These are phyloP conservation scores for Phacellophora camtschatica DNA, from an alignment of 30 jellyfish, hydroid and myxozoan species.

Conservation along the genomic window DNA sequence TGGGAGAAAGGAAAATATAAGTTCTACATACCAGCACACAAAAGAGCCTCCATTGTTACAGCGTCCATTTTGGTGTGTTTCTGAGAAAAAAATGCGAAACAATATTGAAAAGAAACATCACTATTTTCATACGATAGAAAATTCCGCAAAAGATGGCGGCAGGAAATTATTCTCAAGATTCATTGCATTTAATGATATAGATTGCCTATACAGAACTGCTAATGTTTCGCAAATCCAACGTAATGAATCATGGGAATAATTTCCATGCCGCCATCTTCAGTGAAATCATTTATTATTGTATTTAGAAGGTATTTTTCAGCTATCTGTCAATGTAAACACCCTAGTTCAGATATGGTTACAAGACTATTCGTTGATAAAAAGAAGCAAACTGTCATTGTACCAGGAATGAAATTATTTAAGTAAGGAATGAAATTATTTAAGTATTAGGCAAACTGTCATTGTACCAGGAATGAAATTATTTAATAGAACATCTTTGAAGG, in stretches of 20 bases:
- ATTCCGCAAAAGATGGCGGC: background rate
- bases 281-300: background rate
- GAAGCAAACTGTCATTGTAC: too few relatives aligned
- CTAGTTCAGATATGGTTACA: too few relatives aligned
- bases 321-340: too few relatives aligned
- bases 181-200: background rate
- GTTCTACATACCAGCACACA: constrained; percentile 72
- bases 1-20: background rate
- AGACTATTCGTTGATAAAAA: too few relatives aligned
- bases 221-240: too few relatives aligned
- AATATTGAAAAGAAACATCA: background rate
- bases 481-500: too few relatives aligned
- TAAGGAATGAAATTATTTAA: too few relatives aligned
- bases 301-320: too few relatives aligned
- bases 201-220: too few relatives aligned
- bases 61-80: constrained; percentile 91
- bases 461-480: too few relatives aligned
- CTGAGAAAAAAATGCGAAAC: constrained; percentile 8
- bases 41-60: constrained; percentile 92
- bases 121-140: background rate
- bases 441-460: too few relatives aligned
- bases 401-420: too few relatives aligned
- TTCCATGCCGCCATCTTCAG: background rate
- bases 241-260: background rate
- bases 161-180: background rate